Base-by-base conservation (phyloP, 2,113 vertebrate species). In the Phalacrocorax brasilianus region DNA sequence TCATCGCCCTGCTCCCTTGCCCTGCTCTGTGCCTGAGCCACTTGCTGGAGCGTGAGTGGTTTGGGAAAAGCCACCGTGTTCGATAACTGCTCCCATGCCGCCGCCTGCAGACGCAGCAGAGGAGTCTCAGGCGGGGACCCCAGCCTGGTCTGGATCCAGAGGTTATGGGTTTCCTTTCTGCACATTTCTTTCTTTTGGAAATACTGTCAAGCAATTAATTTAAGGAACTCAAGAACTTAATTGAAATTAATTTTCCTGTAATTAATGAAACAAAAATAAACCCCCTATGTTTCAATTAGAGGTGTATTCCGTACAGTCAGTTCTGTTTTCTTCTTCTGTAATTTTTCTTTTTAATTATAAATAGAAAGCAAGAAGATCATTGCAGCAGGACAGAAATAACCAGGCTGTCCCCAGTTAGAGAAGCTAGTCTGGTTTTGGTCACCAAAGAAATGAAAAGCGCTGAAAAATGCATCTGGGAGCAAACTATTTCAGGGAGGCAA, bases 141-240 rank as follows among this genome's bases (percentile, higher is more conserved):
- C 67, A 62, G 56, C 21, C 72, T 1, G 13, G n/a, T 5, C n/a
- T 17, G 70, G 4, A 1, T 23, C 4, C 67, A 6, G 14, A 11
- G 47, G 14, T 2, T 9, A 5, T 0, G 2, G 33, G 5, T 5
- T 35, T 66, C 20, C 27, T 52, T 32, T 22, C 47, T 61, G 17
- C 30, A 5, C 3, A 0, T 8, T n/a, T 21, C 17, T 78, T 42
- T 10, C 30, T 21, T n/a, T 62, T 40, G 45, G 30, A 52, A 76
- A 63, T 7, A 24, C 6, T 33, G 21, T 14, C 21, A 3, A 24
- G 73, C 12, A 52, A 14, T 6, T 19, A 6, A 40, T 9, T 22
- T 38, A 61, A 52, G 27, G 38, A 75, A 50, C 28, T 28, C 12
- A 12, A 76, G 8, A 40, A 15, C 12, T 40, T 11, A 17, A 45